Conservation (phyloP, 2,113 vertebrate species). For the Setophaga kirtlandii region DNA sequence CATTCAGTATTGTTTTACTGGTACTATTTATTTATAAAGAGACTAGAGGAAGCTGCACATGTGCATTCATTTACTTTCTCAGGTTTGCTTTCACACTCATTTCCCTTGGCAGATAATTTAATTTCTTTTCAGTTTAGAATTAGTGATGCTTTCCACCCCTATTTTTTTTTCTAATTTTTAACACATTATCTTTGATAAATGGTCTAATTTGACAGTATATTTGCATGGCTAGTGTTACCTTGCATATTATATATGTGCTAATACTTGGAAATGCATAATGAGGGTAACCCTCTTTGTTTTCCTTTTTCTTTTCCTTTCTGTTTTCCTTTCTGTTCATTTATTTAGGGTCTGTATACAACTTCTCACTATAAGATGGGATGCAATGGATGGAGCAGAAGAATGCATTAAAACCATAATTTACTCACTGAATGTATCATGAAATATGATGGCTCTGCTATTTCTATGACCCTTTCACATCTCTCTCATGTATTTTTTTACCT, state of each 20-base stretch:
- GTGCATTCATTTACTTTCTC: background rate
- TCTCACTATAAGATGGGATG: background rate
- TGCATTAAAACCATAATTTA: background rate
- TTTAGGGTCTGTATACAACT: background rate
- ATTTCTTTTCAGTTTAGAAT: background rate
- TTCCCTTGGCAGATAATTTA: background rate
- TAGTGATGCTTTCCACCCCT: accelerated
- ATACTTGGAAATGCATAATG: background rate
- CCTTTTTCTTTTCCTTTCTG: background rate
- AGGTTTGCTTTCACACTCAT: background rate
- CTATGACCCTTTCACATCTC: background rate
- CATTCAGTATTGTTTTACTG: background rate
- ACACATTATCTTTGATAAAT: background rate
- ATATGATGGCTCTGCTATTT: background rate
- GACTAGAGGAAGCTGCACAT: background rate
- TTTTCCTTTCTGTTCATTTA: background rate
- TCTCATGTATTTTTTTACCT: background rate
- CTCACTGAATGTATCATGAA: background rate
- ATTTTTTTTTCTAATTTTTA: background rate
- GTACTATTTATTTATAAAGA: background rate
- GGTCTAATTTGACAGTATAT: background rate
- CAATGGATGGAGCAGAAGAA: background rate
- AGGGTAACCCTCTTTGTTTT: accelerated
- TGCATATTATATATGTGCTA: background rate
- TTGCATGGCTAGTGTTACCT: background rate